Base-by-base conservation (phyloP, 2,113 vertebrate species). In the Centropus unirufus region DNA sequence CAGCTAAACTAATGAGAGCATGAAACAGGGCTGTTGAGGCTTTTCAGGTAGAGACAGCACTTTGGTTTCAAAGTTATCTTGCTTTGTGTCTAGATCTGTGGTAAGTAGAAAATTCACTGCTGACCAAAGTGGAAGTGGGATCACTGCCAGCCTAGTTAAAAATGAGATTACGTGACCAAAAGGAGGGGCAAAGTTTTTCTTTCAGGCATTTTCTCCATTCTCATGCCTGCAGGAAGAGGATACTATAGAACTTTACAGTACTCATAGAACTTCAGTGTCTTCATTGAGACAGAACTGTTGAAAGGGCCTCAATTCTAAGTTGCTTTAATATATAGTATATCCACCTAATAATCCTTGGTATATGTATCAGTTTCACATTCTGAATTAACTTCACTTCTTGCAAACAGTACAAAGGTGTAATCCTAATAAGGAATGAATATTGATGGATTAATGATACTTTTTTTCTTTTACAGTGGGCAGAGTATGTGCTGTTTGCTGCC, bases 401-500 rank as follows among this genome's bases (percentile, higher is more conserved):
- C 74, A 72, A 73, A 64, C 12, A 44, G 32, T 90, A 51, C 79
- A 57, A 69, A n/a, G 14, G 5, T 52, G 12, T 51, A 36, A 73
- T 91, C 64, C 13, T 72, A 83, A 42, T 32, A 8, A 46, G 3
- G 14, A 12, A 42, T 3, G 0, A 58, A 8, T 34, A 62, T 8
- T 34, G 34, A 39, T 67, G 32, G 39, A 34, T 29, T 32, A 79
- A 44, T 47, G 58, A 44, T n/a, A 13, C 7, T 23, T 18, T 32
- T 70, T 46, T 46, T n/a, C 19, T 11, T 92, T 73, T 69, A 14
- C 96, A 99, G 99, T 99, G 99, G 99, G 98, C 98, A 12, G 99
- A 99, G 75, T 99, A 99, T 15, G 0, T 99, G 69, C 96, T 99
- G 9, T 99, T 99, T 92, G 99, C 99, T n/a, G 97, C 96, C 0